phyloP scores from a whole-genome alignment of 2,888 invertebrate genomes.

The Aspidiotus destructor region DNA sequence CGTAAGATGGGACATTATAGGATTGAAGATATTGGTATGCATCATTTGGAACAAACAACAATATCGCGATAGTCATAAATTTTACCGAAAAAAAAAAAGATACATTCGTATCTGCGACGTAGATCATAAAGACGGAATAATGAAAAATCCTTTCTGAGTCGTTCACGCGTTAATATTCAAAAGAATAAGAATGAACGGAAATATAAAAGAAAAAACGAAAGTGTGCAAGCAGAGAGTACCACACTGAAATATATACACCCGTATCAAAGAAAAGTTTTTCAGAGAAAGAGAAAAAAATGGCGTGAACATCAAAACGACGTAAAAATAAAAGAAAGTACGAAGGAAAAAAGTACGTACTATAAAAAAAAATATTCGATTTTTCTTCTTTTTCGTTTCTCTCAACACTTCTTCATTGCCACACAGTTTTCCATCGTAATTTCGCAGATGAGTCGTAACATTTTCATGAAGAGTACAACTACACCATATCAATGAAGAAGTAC shows the following conservation, averaged over 20 bases:
- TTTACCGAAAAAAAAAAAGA: too few species aligned
- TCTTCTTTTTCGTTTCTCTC: background rate
- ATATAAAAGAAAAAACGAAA: background rate
- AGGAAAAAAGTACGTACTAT: background rate
- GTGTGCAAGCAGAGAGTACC: background rate
- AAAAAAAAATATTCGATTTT: conserved; percentile 1
- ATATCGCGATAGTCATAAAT: too few species aligned
- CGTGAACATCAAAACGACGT: conserved; percentile 1
- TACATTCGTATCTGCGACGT: too few species aligned
- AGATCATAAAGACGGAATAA: background rate
- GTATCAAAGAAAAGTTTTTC: background rate
- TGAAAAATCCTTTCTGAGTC: conserved; percentile 2
- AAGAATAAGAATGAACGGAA: conserved; percentile 4
- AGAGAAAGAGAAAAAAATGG: background rate
- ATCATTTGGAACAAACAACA: too few species aligned
- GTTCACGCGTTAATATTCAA: conserved; percentile 4
- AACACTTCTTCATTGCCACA: background rate
- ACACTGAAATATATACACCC: background rate
- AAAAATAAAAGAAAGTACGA: background rate
- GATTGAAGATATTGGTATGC: too few species aligned
- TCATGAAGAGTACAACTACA: background rate
- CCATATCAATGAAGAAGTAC: too few species aligned
- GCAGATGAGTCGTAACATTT: conserved; percentile 1
- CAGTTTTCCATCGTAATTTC: background rate
- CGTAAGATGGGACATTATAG: too few species aligned